A percentile compares a stretch with the other conserved stretches of the same genome.
Evolutionary conservation across 1,140 invertebrate genomes (phyloP).

Genomic region (Drosophila kanapiae): DNA sequence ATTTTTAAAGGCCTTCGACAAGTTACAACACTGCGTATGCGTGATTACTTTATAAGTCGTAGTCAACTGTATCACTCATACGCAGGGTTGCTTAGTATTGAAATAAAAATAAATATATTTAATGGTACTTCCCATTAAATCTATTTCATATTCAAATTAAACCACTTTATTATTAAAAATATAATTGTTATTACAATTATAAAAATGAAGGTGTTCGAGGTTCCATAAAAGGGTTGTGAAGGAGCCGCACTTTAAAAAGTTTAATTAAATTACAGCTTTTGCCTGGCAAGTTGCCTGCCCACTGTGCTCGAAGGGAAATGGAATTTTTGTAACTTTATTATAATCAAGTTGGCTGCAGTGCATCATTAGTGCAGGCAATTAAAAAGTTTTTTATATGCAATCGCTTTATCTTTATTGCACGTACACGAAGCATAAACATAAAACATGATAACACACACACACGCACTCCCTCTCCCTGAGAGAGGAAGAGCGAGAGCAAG

Average conservation of each 20-base stretch:
- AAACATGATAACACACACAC: conserved; percentile 70
- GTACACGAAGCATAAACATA: conserved; percentile 80
- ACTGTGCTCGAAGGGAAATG: conserved; percentile 42
- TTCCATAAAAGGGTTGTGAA: not conserved
- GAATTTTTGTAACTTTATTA: conserved; percentile 68
- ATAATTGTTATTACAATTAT: not conserved
- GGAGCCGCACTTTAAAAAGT: not conserved
- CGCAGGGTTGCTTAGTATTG: not conserved
- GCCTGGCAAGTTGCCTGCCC: not conserved
- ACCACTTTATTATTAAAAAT: not conserved
- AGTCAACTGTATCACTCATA: not conserved
- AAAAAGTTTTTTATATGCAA: conserved; percentile 82
- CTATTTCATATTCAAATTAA: not conserved
- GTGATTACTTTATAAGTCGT: too few species aligned
- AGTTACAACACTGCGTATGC: not conserved
- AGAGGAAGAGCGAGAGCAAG: not conserved
- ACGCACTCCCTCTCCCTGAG: not conserved
- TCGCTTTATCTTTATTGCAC: conserved; percentile 82
- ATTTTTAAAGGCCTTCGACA: too few species aligned
- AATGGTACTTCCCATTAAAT: too few species aligned
- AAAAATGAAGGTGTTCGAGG: not conserved
- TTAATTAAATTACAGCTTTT: not conserved
- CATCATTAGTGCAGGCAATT: conserved; percentile 84
- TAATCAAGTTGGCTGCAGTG: conserved; percentile 80
- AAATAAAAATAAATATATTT: not conserved